Evolutionary conservation across 2,888 invertebrate species (phyloP), one percentile per base, ranked within the genome.

Genomic region (Anagyrus pseudococci): DNA sequence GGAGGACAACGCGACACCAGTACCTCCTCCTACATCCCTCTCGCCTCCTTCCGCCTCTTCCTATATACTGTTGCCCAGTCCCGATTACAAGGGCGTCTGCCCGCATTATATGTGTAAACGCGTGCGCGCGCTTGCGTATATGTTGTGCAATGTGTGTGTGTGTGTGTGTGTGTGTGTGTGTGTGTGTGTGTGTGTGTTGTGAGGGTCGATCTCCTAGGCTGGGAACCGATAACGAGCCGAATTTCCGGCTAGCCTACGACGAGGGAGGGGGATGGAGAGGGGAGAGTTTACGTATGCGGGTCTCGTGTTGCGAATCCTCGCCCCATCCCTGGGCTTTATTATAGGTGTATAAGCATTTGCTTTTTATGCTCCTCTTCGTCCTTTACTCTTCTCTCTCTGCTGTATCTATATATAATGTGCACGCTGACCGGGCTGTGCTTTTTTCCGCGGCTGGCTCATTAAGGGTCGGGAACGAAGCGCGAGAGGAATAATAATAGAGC

Each of bases 171-270:
- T 29, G 20, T 20, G 13, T 10, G 13, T 20, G 37, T 23, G 22
- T 37, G 33, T 37, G 33, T 37, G 15, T 22, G 20, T n/a, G 25
- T 20, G 29, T 20, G 52, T 15, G 20, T n/a, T n/a, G n/a, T n/a
- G n/a, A n/a, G n/a, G n/a, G n/a, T n/a, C 47, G 59, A 46, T 40
- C 54, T 59, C 49, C 47, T 23, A 46, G 17, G 50, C 29, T 50
- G 63, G 58, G 58, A 46, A 58, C 43, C 63, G 63, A 63, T 63
- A 63, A 63, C 63, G 50, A 63, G 63, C 17, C 58, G 49, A 63
- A 63, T 63, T 58, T 63, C 58, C 55, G 54, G 57, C 15, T 15
- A 48, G 25, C 52, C 23, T 20, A 10, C 17, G 25, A 33, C 29
- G 33, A 17, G 22, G 13, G 13, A 48, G 10, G 19, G 7, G 1